These are phyloP conservation scores for Oplegnathus fasciatus DNA, from an alignment of 2,113 vertebrate genomes.

Conservation along the genomic window DNA sequence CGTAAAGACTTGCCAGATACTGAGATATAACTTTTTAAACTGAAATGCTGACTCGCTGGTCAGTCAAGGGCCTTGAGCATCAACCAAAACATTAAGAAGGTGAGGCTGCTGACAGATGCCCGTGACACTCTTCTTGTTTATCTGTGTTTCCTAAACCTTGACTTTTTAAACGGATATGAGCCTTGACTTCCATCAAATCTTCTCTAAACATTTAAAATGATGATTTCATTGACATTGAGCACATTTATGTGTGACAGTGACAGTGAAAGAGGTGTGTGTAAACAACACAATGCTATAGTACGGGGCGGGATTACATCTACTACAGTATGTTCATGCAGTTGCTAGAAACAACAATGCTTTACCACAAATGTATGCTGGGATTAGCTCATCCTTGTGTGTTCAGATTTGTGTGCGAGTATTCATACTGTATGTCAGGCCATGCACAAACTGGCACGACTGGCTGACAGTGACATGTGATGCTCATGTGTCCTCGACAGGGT, in stretches of 20 bases:
- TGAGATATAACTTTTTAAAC: neutral
- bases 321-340: neutral
- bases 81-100: neutral
- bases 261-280: neutral
- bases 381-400: constrained; percentile 24
- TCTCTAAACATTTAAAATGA: neutral
- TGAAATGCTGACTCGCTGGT: neutral
- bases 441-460: constrained; percentile 5
- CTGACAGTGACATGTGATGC: neutral
- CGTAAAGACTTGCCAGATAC: neutral
- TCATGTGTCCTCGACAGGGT: neutral
- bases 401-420: neutral
- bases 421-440: neutral
- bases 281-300: neutral
- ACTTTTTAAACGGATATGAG: neutral
- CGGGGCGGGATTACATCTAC: too few species aligned
- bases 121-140: neutral
- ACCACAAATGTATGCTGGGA: neutral
- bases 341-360: neutral
- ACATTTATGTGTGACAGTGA: neutral
- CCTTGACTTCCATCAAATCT: constrained; percentile 10
- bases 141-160: constrained; percentile 14
- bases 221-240: too few species aligned
- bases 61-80: neutral
- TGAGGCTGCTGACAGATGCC: neutral